Conservation (phyloP, 2,888 invertebrate genomes). For the Chloromyia formosa region DNA sequence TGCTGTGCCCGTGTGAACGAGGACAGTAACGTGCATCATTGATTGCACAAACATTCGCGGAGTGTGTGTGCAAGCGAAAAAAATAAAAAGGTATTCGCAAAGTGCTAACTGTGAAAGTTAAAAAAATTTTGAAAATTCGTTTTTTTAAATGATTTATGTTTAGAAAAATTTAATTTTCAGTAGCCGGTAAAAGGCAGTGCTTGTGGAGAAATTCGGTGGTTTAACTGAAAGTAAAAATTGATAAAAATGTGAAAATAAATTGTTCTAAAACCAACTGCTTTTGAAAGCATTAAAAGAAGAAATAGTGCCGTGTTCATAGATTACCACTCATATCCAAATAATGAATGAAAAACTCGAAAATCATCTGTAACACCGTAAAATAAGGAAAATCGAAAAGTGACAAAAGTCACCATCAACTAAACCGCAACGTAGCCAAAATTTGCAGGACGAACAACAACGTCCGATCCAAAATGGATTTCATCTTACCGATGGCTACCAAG, state of each 20-base stretch:
- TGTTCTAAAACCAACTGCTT: not conserved
- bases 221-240: not conserved
- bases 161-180: slow-evolving; percentile 15
- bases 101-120: too few relatives aligned
- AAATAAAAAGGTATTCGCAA: not conserved
- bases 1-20: not conserved
- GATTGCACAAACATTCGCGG: slow-evolving; percentile 5
- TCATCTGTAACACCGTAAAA: not conserved
- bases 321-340: too few relatives aligned
- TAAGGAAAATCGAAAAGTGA: not conserved
- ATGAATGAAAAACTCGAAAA: too few relatives aligned
- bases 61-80: not conserved
- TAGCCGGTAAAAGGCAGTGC: not conserved
- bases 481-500: slow-evolving; percentile 21
- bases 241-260: not conserved
- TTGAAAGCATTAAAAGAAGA: too few relatives aligned
- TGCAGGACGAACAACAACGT: not conserved
- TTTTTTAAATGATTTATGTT: slow-evolving; percentile 4
- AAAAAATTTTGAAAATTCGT: slow-evolving; percentile 5
- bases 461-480: slow-evolving; percentile 15
- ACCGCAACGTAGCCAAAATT: too few relatives aligned
- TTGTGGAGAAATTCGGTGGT: too few relatives aligned
- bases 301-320: too few relatives aligned
- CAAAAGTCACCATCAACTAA: too few relatives aligned
- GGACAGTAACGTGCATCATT: slow-evolving; percentile 13